Conservation (phyloP, 2,113 vertebrate genomes). For the Prionailurus viverrinus region DNA sequence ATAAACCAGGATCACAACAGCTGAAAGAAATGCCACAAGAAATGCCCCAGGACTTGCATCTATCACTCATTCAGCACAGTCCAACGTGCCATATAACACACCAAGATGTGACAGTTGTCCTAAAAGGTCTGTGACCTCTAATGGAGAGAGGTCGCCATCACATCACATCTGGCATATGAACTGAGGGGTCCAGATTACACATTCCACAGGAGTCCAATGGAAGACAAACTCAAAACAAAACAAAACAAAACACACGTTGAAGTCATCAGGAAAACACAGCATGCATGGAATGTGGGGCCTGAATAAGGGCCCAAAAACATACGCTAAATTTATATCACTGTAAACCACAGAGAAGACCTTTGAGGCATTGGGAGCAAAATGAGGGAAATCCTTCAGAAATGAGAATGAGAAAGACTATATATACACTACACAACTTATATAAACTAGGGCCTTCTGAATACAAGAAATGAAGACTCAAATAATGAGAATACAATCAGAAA, state of each 20-base stretch:
- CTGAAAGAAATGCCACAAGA: not conserved
- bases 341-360: not conserved
- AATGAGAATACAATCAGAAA: not conserved
- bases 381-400: not conserved
- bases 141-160: not conserved
- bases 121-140: rapidly evolving
- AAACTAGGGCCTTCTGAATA: not conserved
- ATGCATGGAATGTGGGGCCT: not conserved
- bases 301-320: not conserved
- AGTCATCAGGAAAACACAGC: not conserved
- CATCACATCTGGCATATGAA: not conserved
- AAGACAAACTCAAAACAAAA: not conserved
- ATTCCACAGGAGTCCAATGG: not conserved
- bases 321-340: not conserved
- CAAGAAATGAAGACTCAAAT: not conserved
- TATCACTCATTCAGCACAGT: too few relatives aligned
- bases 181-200: not conserved
- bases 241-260: not conserved
- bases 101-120: rapidly evolving
- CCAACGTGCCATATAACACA: rapidly evolving
- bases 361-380: not conserved
- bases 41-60: not conserved
- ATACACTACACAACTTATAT: too few relatives aligned
- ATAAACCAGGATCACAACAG: not conserved
- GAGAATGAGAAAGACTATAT: not conserved